Conservation (phyloP, 1,140 invertebrate species). For the Heliconius hermathena region DNA sequence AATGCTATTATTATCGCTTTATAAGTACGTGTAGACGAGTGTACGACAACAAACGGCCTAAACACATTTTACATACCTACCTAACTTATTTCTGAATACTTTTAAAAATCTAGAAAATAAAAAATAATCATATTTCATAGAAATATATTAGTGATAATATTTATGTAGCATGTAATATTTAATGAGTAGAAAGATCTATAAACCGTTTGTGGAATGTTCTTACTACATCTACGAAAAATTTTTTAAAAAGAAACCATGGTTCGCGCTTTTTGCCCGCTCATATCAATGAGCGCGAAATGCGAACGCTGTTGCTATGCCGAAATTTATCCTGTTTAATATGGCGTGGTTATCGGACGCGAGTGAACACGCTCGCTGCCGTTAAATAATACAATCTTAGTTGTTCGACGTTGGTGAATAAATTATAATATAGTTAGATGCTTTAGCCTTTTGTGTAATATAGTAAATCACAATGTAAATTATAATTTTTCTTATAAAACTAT, state of each 20-base stretch:
- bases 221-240: not conserved
- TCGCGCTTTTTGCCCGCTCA: conserved; percentile 23
- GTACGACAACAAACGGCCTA: not conserved
- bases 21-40: not conserved
- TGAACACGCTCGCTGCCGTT: conserved; percentile 2
- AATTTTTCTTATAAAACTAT: too few species aligned
- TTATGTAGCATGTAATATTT: not conserved
- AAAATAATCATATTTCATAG: too few species aligned
- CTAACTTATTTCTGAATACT: not conserved
- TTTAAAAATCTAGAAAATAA: not conserved
- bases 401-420: conserved; percentile 3
- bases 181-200: not conserved
- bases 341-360: conserved; percentile 10
- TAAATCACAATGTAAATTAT: not conserved
- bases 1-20: not conserved
- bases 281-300: conserved; percentile 13
- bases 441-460: not conserved
- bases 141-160: too few species aligned
- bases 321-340: conserved; percentile 30
- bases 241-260: conserved; percentile 15
- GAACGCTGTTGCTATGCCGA: conserved; percentile 36
- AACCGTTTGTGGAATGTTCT: conserved; percentile 11
- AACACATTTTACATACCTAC: not conserved
- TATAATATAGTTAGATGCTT: not conserved
- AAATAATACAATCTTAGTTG: conserved; percentile 6